A percentile compares a stretch with the other conserved stretches of the same genome.
Conservation (phyloP, 2,888 invertebrate species). For the Aleiodes alternator region DNA sequence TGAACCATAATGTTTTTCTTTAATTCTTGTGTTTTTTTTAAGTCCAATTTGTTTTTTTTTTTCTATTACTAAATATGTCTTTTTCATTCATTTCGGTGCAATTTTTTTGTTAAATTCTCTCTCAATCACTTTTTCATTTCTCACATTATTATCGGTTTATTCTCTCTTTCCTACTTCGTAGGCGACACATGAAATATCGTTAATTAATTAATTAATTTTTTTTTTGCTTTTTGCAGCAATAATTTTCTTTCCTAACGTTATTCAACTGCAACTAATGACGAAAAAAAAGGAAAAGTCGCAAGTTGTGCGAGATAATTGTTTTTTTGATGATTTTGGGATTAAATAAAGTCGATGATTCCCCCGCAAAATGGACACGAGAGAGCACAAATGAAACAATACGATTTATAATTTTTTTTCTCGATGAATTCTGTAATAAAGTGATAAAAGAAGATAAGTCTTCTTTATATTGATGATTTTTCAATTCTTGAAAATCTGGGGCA, state of each 20-base stretch:
- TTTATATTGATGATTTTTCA: too few species aligned
- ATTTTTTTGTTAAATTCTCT: constrained; percentile 2
- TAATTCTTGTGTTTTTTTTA: constrained; percentile 39
- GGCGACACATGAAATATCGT: too few species aligned
- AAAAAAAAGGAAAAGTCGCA: background rate
- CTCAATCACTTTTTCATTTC: constrained; percentile 26
- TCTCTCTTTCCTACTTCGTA: background rate
- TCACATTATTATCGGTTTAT: constrained; percentile 30
- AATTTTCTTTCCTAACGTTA: background rate
- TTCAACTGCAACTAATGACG: background rate
- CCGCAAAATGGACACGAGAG: background rate
- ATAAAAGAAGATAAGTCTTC: too few species aligned
- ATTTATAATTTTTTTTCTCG: background rate
- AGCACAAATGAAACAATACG: constrained; percentile 8
- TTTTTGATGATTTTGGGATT: background rate
- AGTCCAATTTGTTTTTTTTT: constrained; percentile 28
- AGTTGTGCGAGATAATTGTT: constrained; percentile 10
- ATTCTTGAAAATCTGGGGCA: too few species aligned
- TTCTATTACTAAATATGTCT: constrained; percentile 22
- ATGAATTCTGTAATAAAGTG: too few species aligned
- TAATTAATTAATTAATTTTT: background rate
- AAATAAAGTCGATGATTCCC: constrained; percentile 9
- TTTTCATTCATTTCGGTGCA: constrained; percentile 17
- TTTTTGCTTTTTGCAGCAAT: background rate
- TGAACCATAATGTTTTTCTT: constrained; percentile 34